Base-by-base conservation (phyloP, 2,797 vertebrate genomes). In the Amniataba percoides region DNA sequence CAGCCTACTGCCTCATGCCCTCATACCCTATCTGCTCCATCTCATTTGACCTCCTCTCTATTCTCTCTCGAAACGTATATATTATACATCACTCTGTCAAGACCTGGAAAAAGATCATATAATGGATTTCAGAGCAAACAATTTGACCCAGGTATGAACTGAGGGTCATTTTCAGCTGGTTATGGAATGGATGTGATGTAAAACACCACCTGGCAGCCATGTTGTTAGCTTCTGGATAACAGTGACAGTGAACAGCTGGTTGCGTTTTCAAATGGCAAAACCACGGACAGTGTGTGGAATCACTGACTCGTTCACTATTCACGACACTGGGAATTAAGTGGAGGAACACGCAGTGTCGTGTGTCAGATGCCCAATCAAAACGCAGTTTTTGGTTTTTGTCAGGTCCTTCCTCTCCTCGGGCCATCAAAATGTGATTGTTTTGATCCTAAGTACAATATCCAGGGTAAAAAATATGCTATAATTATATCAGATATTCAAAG, bases 211-310 rank as follows among this genome's bases (percentile, higher is more conserved):
- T 42, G 51, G 64, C 27, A 68, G 48, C 12, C 46, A 14, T 21
- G 40, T 5, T 55, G 46, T 56, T 27, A 5, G 45, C 56, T 72
- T 21, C 51, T 48, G 53, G 39, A 36, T 46, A 10, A 49, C 39
- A 0, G 62, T 68, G 71, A 61, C 56, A 52, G 57, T 12, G 62
- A 86, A 75, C 82, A 85, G 72, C 74, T 81, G 65, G 45, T 57
- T 63, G 58, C 23, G 25, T 62, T 77, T 60, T 52, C 14, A 56
- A 25, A 72, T 83, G 46, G 21, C 56, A 68, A 74, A 63, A 48
- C 42, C 49, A 19, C 7, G 39, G 13, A 3, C 13, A 21, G 16
- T 40, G 46, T 74, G 52, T 11, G 19, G 73, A 73, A 48, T 25
- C 34, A 61, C 42, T 45, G 1, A 15, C 36, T 58, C 49, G 21